A percentile compares a stretch with the other conserved stretches of the same genome.
Evolutionary conservation across 2,797 vertebrate genomes (phyloP).

Genomic region (Brachyrhaphis roseni): DNA sequence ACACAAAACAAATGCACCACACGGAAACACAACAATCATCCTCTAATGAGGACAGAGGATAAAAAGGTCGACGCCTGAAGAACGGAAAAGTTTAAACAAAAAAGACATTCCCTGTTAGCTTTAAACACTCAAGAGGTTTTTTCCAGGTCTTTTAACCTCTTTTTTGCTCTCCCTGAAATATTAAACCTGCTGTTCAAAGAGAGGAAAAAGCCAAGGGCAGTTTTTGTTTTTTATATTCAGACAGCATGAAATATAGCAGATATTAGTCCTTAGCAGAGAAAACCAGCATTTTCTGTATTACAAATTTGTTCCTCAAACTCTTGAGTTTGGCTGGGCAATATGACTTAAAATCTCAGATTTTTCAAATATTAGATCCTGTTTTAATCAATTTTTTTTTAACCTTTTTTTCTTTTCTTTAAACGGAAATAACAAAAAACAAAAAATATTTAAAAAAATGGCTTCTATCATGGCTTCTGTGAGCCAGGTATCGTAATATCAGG

Average conservation of each 20-base stretch:
- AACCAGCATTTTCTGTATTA: slow-evolving; percentile 35
- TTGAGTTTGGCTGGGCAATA: neutral
- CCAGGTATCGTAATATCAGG: too few relatives aligned
- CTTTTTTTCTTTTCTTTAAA: too few relatives aligned
- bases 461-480: too few relatives aligned
- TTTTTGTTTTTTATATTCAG: slow-evolving; percentile 52
- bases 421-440: too few relatives aligned
- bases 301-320: slow-evolving; percentile 40
- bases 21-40: neutral
- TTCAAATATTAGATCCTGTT: too few relatives aligned
- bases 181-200: slow-evolving; percentile 23
- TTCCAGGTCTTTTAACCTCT: slow-evolving; percentile 36
- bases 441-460: too few relatives aligned
- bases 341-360: too few relatives aligned
- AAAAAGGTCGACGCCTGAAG: neutral
- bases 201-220: slow-evolving; percentile 27
- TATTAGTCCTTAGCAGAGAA: slow-evolving; percentile 53
- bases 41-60: neutral
- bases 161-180: slow-evolving; percentile 28
- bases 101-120: neutral
- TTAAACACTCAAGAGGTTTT: slow-evolving; percentile 15
- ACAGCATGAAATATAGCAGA: slow-evolving; percentile 52
- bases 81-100: neutral
- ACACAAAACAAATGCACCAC: too few relatives aligned
- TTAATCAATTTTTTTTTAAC: neutral